Conservation (phyloP, 2,797 vertebrate genomes). For the Alcedo quadribrachys region DNA sequence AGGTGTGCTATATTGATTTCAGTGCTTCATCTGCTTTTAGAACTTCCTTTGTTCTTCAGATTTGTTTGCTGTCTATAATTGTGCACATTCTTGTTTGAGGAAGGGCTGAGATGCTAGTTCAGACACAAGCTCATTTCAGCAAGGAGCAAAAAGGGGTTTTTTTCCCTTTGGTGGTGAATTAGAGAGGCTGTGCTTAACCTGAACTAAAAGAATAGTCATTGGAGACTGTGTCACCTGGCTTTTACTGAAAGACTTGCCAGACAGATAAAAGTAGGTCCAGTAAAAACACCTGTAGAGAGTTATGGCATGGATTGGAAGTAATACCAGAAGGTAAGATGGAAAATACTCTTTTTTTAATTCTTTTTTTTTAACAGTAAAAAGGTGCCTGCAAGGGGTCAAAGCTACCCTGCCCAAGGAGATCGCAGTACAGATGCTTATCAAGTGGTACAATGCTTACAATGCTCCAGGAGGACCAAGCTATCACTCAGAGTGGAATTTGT, state of each 20-base stretch:
- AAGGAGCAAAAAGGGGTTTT: not conserved
- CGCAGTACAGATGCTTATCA: constrained; percentile 93
- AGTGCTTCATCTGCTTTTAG: not conserved
- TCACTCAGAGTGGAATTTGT: constrained; percentile 94
- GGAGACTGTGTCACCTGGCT: not conserved
- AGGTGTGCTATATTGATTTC: not conserved
- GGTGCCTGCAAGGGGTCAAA: constrained; percentile 90
- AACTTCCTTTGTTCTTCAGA: not conserved
- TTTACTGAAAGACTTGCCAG: not conserved
- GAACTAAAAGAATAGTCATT: not conserved
- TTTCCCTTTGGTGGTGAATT: not conserved
- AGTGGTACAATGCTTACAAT: constrained; percentile 98
- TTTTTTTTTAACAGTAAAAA: constrained; percentile 82
- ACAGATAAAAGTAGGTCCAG: not conserved
- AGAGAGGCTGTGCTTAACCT: not conserved
- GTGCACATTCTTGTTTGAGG: not conserved
- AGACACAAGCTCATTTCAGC: not conserved
- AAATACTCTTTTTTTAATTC: not conserved
- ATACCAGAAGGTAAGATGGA: not conserved
- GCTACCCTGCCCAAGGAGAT: constrained; percentile 93
- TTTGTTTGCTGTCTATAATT: not conserved
- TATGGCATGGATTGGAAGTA: not conserved
- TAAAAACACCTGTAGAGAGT: not conserved
- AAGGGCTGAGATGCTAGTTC: not conserved
- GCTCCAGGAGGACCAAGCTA: constrained; percentile 92